Evolutionary conservation across 2,113 vertebrate genomes (phyloP).

Genomic region (Corythornis cristatus): DNA sequence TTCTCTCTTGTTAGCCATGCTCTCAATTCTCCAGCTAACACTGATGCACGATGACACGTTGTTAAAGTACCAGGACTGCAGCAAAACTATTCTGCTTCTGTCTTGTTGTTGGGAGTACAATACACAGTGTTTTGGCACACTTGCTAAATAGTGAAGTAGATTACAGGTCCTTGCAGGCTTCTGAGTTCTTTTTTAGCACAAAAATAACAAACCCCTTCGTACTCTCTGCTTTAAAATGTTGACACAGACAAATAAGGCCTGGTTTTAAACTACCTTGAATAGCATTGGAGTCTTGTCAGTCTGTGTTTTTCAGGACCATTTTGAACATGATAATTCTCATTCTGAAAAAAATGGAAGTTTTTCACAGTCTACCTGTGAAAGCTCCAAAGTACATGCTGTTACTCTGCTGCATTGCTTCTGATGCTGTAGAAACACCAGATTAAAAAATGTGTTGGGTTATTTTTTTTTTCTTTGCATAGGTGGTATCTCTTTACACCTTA

Average conservation of each 20-base stretch:
- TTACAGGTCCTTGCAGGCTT: not conserved
- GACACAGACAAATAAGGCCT: not conserved
- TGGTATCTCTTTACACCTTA: not conserved
- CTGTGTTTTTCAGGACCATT: not conserved
- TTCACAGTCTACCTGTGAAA: not conserved
- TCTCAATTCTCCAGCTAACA: slow-evolving; percentile 47
- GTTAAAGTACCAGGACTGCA: slow-evolving; percentile 50
- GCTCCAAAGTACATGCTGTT: not conserved
- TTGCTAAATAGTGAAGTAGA: not conserved
- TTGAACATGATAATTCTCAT: not conserved
- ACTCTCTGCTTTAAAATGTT: not conserved
- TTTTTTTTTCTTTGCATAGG: fast-evolving
- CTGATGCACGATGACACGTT: slow-evolving; percentile 54
- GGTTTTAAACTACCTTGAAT: not conserved
- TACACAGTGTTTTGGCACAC: not conserved
- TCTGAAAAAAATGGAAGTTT: not conserved
- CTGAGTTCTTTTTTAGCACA: not conserved
- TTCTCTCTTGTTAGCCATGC: slow-evolving; percentile 38
- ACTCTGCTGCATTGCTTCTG: not conserved
- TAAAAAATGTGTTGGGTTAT: not conserved
- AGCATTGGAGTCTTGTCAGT: not conserved
- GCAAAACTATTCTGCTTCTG: slow-evolving; percentile 1
- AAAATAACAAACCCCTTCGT: not conserved
- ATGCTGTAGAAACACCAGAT: not conserved
- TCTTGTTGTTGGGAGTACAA: not conserved